phyloP scores from a whole-genome alignment of 2,888 invertebrate genomes.

The Hydropsyche betteni region DNA sequence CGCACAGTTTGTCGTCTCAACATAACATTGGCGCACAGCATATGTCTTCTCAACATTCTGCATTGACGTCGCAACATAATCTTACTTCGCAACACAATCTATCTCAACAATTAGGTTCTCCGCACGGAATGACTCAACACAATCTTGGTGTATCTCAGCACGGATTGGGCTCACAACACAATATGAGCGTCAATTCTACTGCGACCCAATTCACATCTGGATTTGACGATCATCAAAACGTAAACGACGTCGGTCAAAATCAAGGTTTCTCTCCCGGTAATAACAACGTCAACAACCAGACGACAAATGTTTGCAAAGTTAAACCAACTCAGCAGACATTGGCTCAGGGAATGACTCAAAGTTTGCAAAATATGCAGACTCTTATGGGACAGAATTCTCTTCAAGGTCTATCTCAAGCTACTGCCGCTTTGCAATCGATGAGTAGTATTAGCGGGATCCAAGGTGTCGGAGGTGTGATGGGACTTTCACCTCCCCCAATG shows the following conservation, averaged over 20 bases:
- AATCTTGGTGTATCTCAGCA: constrained; percentile 48
- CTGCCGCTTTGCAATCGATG: constrained; percentile 60
- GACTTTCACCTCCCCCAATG: constrained; percentile 70
- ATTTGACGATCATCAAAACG: constrained; percentile 59
- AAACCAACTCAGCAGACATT: constrained; percentile 84
- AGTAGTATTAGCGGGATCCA: constrained; percentile 54
- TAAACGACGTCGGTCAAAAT: constrained; percentile 53
- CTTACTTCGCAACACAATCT: constrained; percentile 54
- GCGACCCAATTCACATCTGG: constrained; percentile 46
- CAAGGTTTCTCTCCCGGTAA: constrained; percentile 51
- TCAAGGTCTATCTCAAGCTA: constrained; percentile 57
- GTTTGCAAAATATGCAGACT: constrained; percentile 60
- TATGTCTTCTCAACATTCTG: constrained; percentile 44
- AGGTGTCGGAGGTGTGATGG: constrained; percentile 50
- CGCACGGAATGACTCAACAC: constrained; percentile 49
- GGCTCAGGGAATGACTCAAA: constrained; percentile 53
- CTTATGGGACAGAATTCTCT: constrained; percentile 52
- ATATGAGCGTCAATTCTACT: constrained; percentile 54
- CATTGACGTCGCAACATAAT: constrained; percentile 43
- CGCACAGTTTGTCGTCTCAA: constrained; percentile 47
- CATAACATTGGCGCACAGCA: constrained; percentile 47
- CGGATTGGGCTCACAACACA: constrained; percentile 53
- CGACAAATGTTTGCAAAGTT: constrained; percentile 81
- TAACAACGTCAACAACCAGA: constrained; percentile 48
- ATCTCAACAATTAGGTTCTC: constrained; percentile 57